Conservation (phyloP, 2,797 vertebrate species). For the Labeo calbasu region DNA sequence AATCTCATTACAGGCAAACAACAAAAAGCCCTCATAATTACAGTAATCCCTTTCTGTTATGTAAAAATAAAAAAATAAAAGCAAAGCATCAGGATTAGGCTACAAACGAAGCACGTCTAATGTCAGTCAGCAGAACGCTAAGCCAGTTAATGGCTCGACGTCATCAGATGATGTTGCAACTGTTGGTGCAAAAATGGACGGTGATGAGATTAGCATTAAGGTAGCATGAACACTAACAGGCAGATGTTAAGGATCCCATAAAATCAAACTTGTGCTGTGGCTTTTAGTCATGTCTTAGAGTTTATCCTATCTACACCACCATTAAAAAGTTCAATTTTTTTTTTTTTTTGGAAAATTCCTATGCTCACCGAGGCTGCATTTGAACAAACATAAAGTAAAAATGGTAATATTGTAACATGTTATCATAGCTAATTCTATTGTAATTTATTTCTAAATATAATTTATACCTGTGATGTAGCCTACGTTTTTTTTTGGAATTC, state of each 20-base stretch:
- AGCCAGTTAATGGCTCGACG: not conserved
- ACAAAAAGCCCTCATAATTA: conserved; percentile 65
- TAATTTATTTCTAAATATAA: too few relatives aligned
- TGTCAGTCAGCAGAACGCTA: conserved; percentile 5
- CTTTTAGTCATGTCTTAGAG: too few relatives aligned
- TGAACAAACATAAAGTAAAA: too few relatives aligned
- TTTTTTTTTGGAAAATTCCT: too few relatives aligned
- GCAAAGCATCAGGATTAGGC: conserved; percentile 57
- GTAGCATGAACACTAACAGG: not conserved
- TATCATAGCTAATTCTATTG: too few relatives aligned
- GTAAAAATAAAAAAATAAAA: conserved; percentile 60
- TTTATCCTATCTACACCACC: too few relatives aligned
- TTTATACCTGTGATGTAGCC: too few relatives aligned
- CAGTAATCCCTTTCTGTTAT: conserved; percentile 72
- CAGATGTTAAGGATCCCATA: not conserved
- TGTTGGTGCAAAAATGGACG: not conserved
- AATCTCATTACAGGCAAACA: conserved; percentile 66
- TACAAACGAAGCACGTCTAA: conserved; percentile 54
- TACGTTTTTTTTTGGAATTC: too few relatives aligned
- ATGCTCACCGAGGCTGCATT: too few relatives aligned
- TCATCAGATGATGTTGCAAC: conserved; percentile 8
- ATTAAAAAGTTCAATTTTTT: too few relatives aligned
- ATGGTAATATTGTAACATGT: too few relatives aligned
- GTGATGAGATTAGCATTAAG: conserved; percentile 4
- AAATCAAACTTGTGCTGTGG: not conserved